Conservation (phyloP, 2,888 invertebrate genomes). For the Altica lythri region DNA sequence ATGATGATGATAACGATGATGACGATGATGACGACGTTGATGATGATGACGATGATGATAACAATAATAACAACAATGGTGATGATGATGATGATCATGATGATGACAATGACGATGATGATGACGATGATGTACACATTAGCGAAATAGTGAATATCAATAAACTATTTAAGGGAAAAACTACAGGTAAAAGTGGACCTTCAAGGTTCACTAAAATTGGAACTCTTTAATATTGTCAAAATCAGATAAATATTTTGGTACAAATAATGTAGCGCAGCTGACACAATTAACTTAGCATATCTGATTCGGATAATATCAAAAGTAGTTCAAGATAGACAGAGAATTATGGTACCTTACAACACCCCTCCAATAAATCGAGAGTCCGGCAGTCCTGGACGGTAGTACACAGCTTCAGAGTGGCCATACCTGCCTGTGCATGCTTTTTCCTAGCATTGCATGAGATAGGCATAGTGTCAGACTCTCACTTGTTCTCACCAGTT, state of each 20-base stretch:
- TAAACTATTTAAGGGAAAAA: slow-evolving; percentile 49
- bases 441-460: slow-evolving; percentile 50
- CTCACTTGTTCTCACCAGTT: slow-evolving; percentile 47
- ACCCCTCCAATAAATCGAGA: slow-evolving; percentile 31
- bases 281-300: not conserved
- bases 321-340: slow-evolving; percentile 25
- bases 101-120: slow-evolving; percentile 56
- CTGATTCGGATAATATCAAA: slow-evolving; percentile 25
- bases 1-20: slow-evolving; percentile 56
- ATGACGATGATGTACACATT: slow-evolving; percentile 60
- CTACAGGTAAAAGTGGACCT: slow-evolving; percentile 57
- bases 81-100: slow-evolving; percentile 60
- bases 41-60: slow-evolving; percentile 57
- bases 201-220: slow-evolving; percentile 30
- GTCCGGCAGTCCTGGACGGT: slow-evolving; percentile 44
- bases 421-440: slow-evolving; percentile 47
- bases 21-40: slow-evolving; percentile 60
- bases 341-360: slow-evolving; percentile 17
- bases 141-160: slow-evolving; percentile 52
- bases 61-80: slow-evolving; percentile 58
- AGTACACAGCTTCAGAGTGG: slow-evolving; percentile 46
- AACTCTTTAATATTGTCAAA: slow-evolving; percentile 20
- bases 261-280: not conserved
- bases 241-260: slow-evolving; percentile 16
- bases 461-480: slow-evolving; percentile 58